phyloP scores from a whole-genome alignment of 2,888 invertebrate species.

The Drymonia ruficornis region DNA sequence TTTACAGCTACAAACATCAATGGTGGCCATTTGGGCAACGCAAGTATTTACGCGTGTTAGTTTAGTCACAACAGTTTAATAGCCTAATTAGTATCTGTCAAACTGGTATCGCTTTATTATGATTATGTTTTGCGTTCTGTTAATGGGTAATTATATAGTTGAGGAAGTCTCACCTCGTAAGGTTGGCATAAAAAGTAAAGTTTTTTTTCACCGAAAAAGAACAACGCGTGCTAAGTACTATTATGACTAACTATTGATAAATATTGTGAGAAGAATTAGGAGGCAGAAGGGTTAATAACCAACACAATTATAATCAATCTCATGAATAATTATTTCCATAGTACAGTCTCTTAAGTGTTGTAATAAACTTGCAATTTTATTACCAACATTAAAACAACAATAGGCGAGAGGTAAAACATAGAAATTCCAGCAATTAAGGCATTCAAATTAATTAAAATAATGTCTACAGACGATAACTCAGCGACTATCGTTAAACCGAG shows the following conservation, averaged over 20 bases:
- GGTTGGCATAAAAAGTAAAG: neutral
- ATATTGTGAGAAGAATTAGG: too few species aligned
- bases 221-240: too few species aligned
- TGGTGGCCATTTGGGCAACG: slow-evolving; percentile 32
- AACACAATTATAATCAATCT: too few species aligned
- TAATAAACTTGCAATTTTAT: neutral
- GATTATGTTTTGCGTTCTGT: neutral
- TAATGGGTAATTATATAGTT: neutral
- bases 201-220: too few species aligned
- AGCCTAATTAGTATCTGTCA: slow-evolving; percentile 9
- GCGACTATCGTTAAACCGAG: neutral
- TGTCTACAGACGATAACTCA: slow-evolving; percentile 2
- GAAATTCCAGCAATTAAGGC: neutral
- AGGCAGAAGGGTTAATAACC: too few species aligned
- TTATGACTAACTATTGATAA: too few species aligned
- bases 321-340: neutral
- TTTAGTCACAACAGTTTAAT: slow-evolving; percentile 10
- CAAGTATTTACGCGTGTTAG: slow-evolving; percentile 13
- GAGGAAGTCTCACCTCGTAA: neutral
- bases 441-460: slow-evolving; percentile 4
- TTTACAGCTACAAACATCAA: slow-evolving; percentile 23
- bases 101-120: slow-evolving; percentile 3
- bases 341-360: neutral
- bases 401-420: neutral
- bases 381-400: neutral